These are phyloP conservation scores for human DNA, from an alignment of 2,113 vertebrate genomes.

Conservation along the genomic window DNA sequence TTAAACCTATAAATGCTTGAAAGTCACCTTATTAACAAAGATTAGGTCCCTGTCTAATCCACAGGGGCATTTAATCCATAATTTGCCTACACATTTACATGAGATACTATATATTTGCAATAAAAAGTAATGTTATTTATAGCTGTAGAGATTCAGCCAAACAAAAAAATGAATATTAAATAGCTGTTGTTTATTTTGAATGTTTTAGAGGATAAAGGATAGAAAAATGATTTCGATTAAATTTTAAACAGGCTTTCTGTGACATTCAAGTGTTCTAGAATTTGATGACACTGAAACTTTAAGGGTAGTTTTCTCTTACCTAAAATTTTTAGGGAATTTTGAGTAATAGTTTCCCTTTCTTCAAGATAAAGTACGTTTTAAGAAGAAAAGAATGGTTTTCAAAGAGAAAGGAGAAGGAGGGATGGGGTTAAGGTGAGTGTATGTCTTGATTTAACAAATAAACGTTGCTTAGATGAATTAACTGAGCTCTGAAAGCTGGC, in stretches of 20 bases:
- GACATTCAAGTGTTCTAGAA: background rate
- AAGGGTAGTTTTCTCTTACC: background rate
- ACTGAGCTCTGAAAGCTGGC: background rate
- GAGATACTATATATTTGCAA: background rate
- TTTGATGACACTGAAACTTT: constrained; percentile 14
- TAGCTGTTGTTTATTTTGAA: background rate
- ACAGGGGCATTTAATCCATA: background rate
- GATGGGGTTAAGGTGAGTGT: background rate
- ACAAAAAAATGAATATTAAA: background rate
- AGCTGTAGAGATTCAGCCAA: background rate
- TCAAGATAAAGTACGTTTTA: background rate
- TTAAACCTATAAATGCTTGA: constrained; percentile 40
- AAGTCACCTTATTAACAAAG: background rate
- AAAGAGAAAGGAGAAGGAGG: background rate
- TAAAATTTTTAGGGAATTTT: background rate
- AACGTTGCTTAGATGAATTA: background rate
- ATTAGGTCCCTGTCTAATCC: background rate
- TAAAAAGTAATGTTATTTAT: background rate
- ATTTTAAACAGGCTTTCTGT: background rate
- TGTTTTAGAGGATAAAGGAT: background rate
- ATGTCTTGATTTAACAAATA: background rate
- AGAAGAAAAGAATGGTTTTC: background rate
- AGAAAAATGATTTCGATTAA: constrained; percentile 4
- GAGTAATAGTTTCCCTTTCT: background rate
- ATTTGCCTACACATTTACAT: background rate